Evolutionary conservation across 2,888 invertebrate genomes (phyloP).

Genomic region (Dryadula phaetusa): DNA sequence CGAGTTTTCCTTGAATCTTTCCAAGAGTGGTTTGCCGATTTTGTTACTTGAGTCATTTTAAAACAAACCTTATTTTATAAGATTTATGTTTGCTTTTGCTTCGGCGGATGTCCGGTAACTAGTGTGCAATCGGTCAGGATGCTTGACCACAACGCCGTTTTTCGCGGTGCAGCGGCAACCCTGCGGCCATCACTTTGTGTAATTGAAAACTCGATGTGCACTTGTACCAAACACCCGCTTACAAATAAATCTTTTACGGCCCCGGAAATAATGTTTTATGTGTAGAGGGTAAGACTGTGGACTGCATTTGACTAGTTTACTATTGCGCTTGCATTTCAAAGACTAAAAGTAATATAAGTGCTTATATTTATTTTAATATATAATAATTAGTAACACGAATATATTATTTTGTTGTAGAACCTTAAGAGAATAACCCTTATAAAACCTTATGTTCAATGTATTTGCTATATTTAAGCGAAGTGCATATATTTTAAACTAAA

Average conservation of each 20-base stretch:
- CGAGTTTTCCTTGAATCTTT: constrained; percentile 82
- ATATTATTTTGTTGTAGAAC: too few relatives aligned
- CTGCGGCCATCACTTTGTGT: constrained; percentile 79
- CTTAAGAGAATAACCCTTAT: too few relatives aligned
- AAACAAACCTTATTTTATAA: constrained; percentile 68
- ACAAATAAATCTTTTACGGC: constrained; percentile 72
- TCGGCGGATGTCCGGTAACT: constrained; percentile 56
- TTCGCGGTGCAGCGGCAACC: constrained; percentile 72
- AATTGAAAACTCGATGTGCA: constrained; percentile 83
- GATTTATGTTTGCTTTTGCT: constrained; percentile 63
- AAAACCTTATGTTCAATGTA: too few relatives aligned
- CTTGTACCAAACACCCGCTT: constrained; percentile 74
- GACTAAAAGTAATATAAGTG: neutral
- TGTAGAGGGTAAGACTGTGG: constrained; percentile 10
- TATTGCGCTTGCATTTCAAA: neutral
- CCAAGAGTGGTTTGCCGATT: constrained; percentile 77
- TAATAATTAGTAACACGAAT: too few relatives aligned
- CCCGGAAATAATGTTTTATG: constrained; percentile 47
- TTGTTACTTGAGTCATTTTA: constrained; percentile 55
- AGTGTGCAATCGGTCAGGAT: constrained; percentile 73
- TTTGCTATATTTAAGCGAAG: too few relatives aligned
- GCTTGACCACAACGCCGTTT: constrained; percentile 74
- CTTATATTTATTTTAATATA: too few relatives aligned
- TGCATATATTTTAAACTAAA: too few relatives aligned
- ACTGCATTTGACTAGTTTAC: constrained; percentile 16